Evolutionary conservation across 2,113 vertebrate genomes (phyloP), one percentile per base, ranked within the genome.

Genomic region (Corvus hawaiiensis): DNA sequence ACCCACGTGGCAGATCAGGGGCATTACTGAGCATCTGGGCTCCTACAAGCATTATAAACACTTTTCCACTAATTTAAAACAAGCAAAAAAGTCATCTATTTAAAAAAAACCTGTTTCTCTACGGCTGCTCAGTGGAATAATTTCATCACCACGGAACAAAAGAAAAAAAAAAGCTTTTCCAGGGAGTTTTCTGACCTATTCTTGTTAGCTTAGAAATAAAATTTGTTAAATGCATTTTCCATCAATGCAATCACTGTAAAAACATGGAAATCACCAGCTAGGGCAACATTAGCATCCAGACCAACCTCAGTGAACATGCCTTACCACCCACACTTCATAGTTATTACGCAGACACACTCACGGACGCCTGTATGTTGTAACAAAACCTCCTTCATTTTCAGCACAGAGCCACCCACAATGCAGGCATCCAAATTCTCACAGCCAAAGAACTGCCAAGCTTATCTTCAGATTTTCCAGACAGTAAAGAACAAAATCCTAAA

Each of bases 141-240:
- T 87, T 85, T 78, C 10, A 59, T 64, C 37, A 56, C 35, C 61
- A 79, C 3, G 13, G 37, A 85, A 84, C 10, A 32, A 33, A 76
- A 49, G 9, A 5, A 8, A 41, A 67, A 27, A 54, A 62, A 68
- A 72, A 59, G 2, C 10, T 59, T 85, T 54, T 52, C 33, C 8
- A 49, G 22, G 32, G 49, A 83, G 10, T 51, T 85, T 73, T 92
- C 62, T 59, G 39, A 84, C 46, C 32, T 80, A 2, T 56, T 92
- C 56, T 71, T 43, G n/a, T 43, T 73, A 62, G 44, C 56, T 89
- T 58, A 77, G 68, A 69, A 94, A 84, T 52, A 63, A 79, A 78
- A 56, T 64, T 94, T 71, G 39, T 48, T 69, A 95, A 91, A 86
- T 83, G 18, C 96, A 98, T 93, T 98, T 98, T 61, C 97, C 96